Evolutionary conservation across 2,113 vertebrate species (phyloP).

Genomic region (Erpornis zantholeuca): DNA sequence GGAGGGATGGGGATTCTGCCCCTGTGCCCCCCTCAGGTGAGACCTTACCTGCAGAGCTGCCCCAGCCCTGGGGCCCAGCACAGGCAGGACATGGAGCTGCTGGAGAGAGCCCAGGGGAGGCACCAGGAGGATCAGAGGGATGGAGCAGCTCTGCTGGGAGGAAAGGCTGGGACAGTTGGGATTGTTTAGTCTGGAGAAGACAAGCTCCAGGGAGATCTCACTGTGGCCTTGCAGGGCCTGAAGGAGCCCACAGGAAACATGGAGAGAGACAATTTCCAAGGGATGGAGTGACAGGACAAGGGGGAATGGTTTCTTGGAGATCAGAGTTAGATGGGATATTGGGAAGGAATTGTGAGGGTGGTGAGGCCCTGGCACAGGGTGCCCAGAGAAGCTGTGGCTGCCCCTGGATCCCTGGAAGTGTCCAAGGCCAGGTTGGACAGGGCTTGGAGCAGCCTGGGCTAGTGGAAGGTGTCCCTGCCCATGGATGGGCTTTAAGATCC

Average conservation of each 20-base stretch:
- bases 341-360: too few species aligned
- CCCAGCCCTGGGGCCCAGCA: background rate
- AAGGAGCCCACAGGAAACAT: rapidly evolving
- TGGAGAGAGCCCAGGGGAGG: background rate
- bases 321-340: too few species aligned
- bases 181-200: background rate
- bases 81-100: background rate
- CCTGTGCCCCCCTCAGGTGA: background rate
- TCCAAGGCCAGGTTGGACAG: too few species aligned
- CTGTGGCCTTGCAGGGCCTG: background rate
- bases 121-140: background rate
- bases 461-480: background rate
- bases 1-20: background rate
- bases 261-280: background rate
- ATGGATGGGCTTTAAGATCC: background rate
- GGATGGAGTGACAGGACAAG: too few species aligned
- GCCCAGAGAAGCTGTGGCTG: too few species aligned
- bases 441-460: background rate
- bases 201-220: too few species aligned
- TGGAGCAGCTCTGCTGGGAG: background rate
- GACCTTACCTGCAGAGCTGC: background rate
- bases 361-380: too few species aligned
- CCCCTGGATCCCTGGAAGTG: too few species aligned
- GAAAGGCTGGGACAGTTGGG: background rate
- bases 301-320: too few species aligned